A percentile compares a stretch with the other conserved stretches of the same genome.
phyloP scores from a whole-genome alignment of 2,888 invertebrate species.

The Trissolcus japonicus region DNA sequence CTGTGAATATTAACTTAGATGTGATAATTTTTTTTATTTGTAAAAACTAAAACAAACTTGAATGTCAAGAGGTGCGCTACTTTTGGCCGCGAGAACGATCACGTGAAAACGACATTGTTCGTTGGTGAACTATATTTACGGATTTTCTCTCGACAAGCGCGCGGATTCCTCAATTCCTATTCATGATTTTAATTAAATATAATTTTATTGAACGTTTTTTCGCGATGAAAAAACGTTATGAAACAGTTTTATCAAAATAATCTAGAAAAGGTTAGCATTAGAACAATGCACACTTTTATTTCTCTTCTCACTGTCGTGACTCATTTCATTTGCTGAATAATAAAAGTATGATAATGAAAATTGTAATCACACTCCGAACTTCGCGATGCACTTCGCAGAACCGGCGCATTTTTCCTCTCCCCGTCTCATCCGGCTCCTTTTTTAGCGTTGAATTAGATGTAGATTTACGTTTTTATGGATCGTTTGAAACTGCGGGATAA shows the following conservation, averaged over 20 bases:
- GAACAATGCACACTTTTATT: conserved; percentile 57
- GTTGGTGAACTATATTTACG: conserved; percentile 44
- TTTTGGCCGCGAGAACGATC: conserved; percentile 52
- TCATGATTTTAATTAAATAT: conserved; percentile 54
- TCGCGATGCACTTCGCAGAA: conserved; percentile 49
- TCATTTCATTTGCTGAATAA: conserved; percentile 59
- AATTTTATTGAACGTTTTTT: conserved; percentile 56
- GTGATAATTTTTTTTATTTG: conserved; percentile 6
- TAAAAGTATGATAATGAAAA: conserved; percentile 59
- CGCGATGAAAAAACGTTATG: conserved; percentile 49
- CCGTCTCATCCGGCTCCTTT: conserved; percentile 14
- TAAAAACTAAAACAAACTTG: conserved; percentile 48
- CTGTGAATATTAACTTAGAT: conserved; percentile 17
- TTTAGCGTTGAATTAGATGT: conserved; percentile 41
- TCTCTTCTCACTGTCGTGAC: conserved; percentile 57
- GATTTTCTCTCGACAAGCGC: conserved; percentile 45
- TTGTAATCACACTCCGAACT: conserved; percentile 53
- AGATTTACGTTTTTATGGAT: conserved; percentile 43
- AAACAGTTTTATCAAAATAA: conserved; percentile 57
- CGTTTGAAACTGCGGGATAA: conserved; percentile 35
- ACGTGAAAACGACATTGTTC: conserved; percentile 58
- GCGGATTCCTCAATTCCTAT: conserved; percentile 45
- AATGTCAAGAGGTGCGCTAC: conserved; percentile 49
- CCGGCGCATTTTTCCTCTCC: conserved; percentile 18
- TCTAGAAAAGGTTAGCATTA: conserved; percentile 55